Conservation (phyloP, 2,888 invertebrate species). For the Leptinotarsa rubiginosa region DNA sequence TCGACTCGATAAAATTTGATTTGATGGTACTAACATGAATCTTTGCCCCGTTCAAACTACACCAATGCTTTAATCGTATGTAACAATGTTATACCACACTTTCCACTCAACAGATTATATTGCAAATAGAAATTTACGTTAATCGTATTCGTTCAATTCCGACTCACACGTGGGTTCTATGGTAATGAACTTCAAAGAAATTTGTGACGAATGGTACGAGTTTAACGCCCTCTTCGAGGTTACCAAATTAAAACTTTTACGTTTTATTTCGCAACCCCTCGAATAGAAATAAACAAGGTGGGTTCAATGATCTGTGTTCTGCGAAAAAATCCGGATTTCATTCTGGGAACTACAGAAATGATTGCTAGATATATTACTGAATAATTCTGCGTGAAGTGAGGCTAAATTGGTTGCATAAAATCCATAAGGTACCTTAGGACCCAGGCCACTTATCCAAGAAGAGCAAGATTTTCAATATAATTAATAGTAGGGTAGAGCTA, state of each 20-base stretch:
- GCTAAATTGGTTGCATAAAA: no score
- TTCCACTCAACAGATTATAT: constrained; percentile 42
- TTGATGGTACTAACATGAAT: no score
- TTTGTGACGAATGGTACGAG: constrained; percentile 45
- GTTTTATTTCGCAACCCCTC: constrained; percentile 45
- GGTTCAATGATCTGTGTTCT: constrained; percentile 28
- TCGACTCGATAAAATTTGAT: no score
- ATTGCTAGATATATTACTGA: background rate
- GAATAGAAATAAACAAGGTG: constrained; percentile 35
- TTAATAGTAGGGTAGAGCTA: no score
- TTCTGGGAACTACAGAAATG: background rate
- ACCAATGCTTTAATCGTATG: constrained; percentile 35
- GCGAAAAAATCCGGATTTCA: background rate
- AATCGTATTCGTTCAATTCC: constrained; percentile 41
- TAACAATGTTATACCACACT: constrained; percentile 42
- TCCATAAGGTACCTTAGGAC: no score
- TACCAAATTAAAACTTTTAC: constrained; percentile 38
- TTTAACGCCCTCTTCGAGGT: constrained; percentile 41
- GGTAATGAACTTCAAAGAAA: constrained; percentile 47
- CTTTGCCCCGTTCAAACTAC: constrained; percentile 3
- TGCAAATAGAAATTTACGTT: constrained; percentile 45
- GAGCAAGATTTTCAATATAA: no score
- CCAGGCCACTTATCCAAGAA: no score
- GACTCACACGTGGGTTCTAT: constrained; percentile 43
- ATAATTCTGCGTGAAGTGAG: background rate